Evolutionary conservation across 2,113 vertebrate species (phyloP).

Genomic region (Sula dactylatra): DNA sequence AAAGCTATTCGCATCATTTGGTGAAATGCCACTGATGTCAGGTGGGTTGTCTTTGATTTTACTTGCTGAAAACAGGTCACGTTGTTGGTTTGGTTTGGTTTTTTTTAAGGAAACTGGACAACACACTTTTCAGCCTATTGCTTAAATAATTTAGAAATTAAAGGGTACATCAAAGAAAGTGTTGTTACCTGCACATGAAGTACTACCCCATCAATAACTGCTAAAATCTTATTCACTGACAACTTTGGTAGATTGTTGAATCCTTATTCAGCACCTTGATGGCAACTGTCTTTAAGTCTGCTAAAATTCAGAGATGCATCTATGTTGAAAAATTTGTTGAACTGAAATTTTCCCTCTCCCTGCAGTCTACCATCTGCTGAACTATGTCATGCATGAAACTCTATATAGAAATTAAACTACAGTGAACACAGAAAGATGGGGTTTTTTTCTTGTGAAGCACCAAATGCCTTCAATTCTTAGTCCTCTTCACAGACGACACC

Average conservation of each 20-base stretch:
- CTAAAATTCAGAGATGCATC: neutral
- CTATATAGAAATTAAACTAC: neutral
- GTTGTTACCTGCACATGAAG: neutral
- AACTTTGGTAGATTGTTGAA: neutral
- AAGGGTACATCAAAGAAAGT: neutral
- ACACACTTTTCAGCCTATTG: neutral
- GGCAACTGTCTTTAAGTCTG: neutral
- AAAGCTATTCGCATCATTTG: neutral
- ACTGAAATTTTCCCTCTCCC: neutral
- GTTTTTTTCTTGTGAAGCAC: neutral
- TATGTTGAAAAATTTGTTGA: neutral
- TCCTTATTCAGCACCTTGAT: neutral
- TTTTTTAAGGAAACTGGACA: neutral
- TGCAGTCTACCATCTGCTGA: constrained; percentile 32
- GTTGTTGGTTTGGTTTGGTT: no score
- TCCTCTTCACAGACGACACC: neutral
- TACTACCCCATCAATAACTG: neutral
- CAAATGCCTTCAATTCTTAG: neutral
- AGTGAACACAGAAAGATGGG: neutral
- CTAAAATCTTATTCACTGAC: neutral
- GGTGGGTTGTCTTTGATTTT: neutral
- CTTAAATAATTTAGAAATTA: neutral
- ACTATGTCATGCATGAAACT: neutral
- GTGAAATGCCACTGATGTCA: neutral
- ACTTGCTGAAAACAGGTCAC: rapidly evolving